Base-by-base conservation (phyloP, 2,888 invertebrate species). In the Caenorhabditis angaria region DNA sequence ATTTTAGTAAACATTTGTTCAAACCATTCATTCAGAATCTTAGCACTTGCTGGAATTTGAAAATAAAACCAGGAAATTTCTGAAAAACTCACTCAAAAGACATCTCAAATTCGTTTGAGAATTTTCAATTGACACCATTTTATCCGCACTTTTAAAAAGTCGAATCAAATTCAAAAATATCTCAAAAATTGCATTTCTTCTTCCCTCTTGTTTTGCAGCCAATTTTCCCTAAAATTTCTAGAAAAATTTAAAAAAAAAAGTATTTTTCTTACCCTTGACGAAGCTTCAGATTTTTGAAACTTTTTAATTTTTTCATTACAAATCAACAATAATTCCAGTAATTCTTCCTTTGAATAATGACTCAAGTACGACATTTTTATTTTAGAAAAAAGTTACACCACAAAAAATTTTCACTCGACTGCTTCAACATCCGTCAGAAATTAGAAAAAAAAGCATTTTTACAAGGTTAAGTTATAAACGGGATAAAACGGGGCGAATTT, bases 61-160 rank as follows among this genome's bases (percentile, higher is more conserved):
- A 47, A 48, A 51, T 22, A 48, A n/a, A 4, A 4, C 18, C 14
- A 48, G 20, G 18, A 48, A 20, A 48, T n/a, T n/a, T 48, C 48
- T 20, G 22, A 51, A 51, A 51, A 51, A 51, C 5, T 32, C n/a
- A 71, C 71, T 66, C 12, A 72, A 29, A 18, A 72, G 48, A 58
- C 72, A 72, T 22, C 61, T 67, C 61, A 67, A 57, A 61, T 72
- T 72, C 8, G 58, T 58, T 53, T 64, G 61, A 2, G 67, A 67
- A 8, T 61, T 64, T 27, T 72, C 72, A 25, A 72, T 67, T 5
- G 67, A 61, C 0, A 64, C 47, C 64, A 72, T 61, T 27, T 57
- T 10, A 54, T 72, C 61, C 12, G 72, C 59, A 5, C 50, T 27
- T 64, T 72, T 67, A n/a, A 25, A 67, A 2, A 67, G 14, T 25